Evolutionary conservation across 2,797 vertebrate genomes (phyloP), one percentile per base, ranked within the genome.

Genomic region (Aldrovandia affinis): DNA sequence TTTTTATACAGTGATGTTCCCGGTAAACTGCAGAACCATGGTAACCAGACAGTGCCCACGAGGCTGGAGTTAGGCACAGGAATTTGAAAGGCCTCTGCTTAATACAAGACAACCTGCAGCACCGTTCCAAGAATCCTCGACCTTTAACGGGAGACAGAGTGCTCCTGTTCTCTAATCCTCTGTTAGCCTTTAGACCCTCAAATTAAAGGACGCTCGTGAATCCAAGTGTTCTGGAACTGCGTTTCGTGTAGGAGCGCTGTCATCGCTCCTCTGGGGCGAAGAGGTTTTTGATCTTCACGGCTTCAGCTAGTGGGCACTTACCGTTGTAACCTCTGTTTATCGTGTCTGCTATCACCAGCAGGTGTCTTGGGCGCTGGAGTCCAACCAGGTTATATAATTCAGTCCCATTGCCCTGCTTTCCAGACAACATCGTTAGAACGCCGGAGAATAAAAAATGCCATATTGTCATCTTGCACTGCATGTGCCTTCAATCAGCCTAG

Each of bases 81-180:
- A 80, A 57, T 80, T 80, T 57, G 25, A 12, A 73, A 68, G 68
- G 36, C 33, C 39, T 79, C 9, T 79, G 15, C 14, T n/a, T 79
- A 54, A 79, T 80, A 18, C 18, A 80, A 8, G 14, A 80, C 78
- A 80, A 80, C 78, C 52, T 44, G 20, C 73, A 44, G 20, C 8
- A 12, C 39, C 9, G 39, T 44, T 44, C 22, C 42, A 77, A 77
- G 42, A 47, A 77, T 77, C 73, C 73, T 22, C 73, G n/a, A 47
- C 73, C 73, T n/a, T 44, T 44, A 47, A 47, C 39, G 25, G 73
- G 0, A 77, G 73, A 77, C 73, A n/a, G 73, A n/a, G 22, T 36
- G 3, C 42, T 22, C n/a, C 52, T 80, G 47, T 30, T 36, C 25
- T 2, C 78, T 55, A 44, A 25, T 33, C 78, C 14, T 57, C 52